phyloP scores from a whole-genome alignment of 2,888 invertebrate genomes.

The Ecdyonurus torrentis region DNA sequence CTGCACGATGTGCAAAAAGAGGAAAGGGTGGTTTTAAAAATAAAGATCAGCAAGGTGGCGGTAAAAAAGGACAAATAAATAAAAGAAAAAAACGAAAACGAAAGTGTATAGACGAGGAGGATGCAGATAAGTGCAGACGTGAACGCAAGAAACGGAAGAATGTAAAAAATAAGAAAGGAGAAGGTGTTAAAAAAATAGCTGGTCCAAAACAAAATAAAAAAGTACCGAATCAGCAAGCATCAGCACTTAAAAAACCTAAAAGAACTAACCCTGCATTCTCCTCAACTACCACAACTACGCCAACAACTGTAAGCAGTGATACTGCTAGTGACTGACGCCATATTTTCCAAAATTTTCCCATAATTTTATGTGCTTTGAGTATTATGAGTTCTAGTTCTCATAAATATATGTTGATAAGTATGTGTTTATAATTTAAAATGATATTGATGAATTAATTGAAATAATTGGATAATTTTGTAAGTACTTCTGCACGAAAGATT shows the following conservation, averaged over 20 bases:
- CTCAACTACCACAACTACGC: not conserved
- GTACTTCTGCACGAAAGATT: no score
- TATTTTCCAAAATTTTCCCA: not conserved
- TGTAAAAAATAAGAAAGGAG: slow-evolving; percentile 9
- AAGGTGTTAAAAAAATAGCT: not conserved
- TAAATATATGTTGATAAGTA: not conserved
- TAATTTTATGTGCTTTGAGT: not conserved
- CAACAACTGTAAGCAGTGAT: not conserved
- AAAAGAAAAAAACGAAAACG: not conserved
- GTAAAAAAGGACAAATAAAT: not conserved
- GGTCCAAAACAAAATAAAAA: slow-evolving; percentile 3
- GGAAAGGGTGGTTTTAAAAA: not conserved
- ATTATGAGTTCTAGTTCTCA: not conserved
- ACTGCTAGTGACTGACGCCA: not conserved
- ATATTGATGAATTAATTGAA: no score
- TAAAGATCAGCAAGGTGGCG: not conserved
- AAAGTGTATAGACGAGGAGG: slow-evolving; percentile 22
- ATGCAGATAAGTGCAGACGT: slow-evolving; percentile 26
- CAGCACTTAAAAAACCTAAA: not conserved
- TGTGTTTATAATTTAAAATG: not conserved
- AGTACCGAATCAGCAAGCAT: not conserved
- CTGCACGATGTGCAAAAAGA: not conserved
- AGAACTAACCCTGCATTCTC: not conserved
- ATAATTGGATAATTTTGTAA: no score
- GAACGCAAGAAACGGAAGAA: slow-evolving; percentile 11